Conservation (phyloP, 2,797 vertebrate species). For the Danio tinwini region DNA sequence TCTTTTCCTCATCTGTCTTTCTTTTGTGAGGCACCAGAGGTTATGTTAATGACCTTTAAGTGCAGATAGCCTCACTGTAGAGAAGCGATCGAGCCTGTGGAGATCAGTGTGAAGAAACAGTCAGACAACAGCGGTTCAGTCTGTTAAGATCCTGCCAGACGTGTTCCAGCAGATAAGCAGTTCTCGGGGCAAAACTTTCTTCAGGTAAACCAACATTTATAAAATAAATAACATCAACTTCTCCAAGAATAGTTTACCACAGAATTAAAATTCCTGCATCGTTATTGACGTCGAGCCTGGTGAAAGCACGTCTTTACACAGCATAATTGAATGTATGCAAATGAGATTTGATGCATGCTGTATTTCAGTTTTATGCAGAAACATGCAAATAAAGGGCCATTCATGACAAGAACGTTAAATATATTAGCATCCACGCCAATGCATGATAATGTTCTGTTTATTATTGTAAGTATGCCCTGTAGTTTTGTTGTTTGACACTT, state of each 20-base stretch:
- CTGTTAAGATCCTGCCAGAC: not conserved
- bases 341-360: not conserved
- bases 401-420: no score
- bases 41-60: slow-evolving; percentile 50
- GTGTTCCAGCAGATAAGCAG: not conserved
- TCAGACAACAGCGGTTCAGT: slow-evolving; percentile 14
- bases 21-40: slow-evolving; percentile 39
- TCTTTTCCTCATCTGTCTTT: slow-evolving; percentile 41
- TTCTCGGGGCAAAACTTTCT: slow-evolving; percentile 2
- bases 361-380: not conserved
- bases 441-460: no score
- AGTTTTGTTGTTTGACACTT: no score
- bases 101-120: slow-evolving; percentile 8
- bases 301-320: not conserved
- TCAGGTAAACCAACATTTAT: not conserved
- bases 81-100: slow-evolving; percentile 17
- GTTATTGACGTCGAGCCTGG: not conserved
- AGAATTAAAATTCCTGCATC: not conserved
- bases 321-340: not conserved
- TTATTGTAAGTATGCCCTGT: no score
- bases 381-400: not conserved
- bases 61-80: not conserved
- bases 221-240: not conserved
- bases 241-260: not conserved
- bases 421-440: no score